Evolutionary conservation across 2,113 vertebrate species (phyloP).

Genomic region (Cygnus atratus): DNA sequence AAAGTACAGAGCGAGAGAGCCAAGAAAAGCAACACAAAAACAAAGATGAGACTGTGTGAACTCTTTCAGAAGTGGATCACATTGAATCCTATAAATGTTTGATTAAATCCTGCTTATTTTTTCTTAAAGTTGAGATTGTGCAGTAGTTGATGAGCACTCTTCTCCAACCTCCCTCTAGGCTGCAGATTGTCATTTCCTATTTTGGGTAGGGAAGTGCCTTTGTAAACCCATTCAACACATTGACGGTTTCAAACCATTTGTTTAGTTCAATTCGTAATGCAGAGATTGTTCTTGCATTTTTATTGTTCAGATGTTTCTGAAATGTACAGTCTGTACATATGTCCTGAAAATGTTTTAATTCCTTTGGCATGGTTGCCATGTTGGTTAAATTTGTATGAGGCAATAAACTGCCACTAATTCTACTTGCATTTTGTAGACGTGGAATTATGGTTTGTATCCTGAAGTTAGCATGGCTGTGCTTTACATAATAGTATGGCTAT

Average conservation of each 20-base stretch:
- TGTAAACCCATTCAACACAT: slow-evolving; percentile 80
- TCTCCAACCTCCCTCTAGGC: slow-evolving; percentile 77
- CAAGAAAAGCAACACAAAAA: slow-evolving; percentile 80
- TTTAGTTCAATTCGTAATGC: slow-evolving; percentile 78
- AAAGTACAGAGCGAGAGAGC: slow-evolving; percentile 82
- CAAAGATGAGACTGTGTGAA: slow-evolving; percentile 83
- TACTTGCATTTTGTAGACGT: slow-evolving; percentile 79
- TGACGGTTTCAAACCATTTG: slow-evolving; percentile 73
- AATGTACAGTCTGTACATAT: slow-evolving; percentile 92
- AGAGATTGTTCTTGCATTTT: slow-evolving; percentile 79
- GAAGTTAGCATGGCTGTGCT: slow-evolving; percentile 82
- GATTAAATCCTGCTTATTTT: slow-evolving; percentile 79
- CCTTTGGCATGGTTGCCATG: slow-evolving; percentile 82
- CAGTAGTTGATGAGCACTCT: slow-evolving; percentile 80
- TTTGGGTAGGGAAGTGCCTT: slow-evolving; percentile 88
- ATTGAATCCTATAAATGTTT: slow-evolving; percentile 86
- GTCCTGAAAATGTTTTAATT: slow-evolving; percentile 92
- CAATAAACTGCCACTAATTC: slow-evolving; percentile 87
- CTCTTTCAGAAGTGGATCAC: slow-evolving; percentile 80
- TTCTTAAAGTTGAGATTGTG: slow-evolving; percentile 78
- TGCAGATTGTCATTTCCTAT: slow-evolving; percentile 80
- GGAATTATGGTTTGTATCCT: slow-evolving; percentile 82
- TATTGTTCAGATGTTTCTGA: slow-evolving; percentile 82
- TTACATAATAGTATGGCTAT: slow-evolving; percentile 74
- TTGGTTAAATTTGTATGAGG: slow-evolving; percentile 88